Evolutionary conservation across 2,113 vertebrate species (phyloP).

Genomic region (Tyrannus savana): DNA sequence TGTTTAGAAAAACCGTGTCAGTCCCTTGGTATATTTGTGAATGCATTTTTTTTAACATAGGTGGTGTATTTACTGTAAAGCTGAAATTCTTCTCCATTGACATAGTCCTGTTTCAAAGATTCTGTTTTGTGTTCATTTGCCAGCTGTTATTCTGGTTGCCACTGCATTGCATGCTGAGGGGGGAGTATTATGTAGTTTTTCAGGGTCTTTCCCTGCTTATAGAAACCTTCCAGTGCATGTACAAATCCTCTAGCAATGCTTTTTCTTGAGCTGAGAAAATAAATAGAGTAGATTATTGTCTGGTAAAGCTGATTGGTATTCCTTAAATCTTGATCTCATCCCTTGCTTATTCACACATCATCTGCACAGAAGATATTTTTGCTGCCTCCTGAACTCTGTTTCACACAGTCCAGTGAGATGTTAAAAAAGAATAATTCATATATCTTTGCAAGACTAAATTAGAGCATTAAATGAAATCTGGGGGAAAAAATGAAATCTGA

Average conservation of each 20-base stretch:
- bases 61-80: neutral
- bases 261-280: conserved; percentile 1
- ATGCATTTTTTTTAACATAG: neutral
- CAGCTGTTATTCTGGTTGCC: neutral
- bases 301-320: conserved; percentile 53
- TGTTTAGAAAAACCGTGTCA: neutral
- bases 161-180: neutral
- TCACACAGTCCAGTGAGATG: conserved; percentile 39
- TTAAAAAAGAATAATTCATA: conserved; percentile 20
- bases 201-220: neutral
- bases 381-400: conserved; percentile 47
- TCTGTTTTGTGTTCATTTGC: neutral
- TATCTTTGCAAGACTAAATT: neutral
- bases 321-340: conserved; percentile 44
- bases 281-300: conserved; percentile 36
- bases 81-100: neutral
- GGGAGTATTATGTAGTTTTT: neutral
- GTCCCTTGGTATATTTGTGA: neutral
- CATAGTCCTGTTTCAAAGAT: neutral
- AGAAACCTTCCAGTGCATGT: neutral
- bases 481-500: neutral
- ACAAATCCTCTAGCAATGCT: neutral
- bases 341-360: conserved; percentile 56
- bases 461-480: neutral
- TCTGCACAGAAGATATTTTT: conserved; percentile 57